Evolutionary conservation across 2,797 vertebrate genomes (phyloP), one percentile per base, ranked within the genome.

Genomic region (Protosalanx chinensis): DNA sequence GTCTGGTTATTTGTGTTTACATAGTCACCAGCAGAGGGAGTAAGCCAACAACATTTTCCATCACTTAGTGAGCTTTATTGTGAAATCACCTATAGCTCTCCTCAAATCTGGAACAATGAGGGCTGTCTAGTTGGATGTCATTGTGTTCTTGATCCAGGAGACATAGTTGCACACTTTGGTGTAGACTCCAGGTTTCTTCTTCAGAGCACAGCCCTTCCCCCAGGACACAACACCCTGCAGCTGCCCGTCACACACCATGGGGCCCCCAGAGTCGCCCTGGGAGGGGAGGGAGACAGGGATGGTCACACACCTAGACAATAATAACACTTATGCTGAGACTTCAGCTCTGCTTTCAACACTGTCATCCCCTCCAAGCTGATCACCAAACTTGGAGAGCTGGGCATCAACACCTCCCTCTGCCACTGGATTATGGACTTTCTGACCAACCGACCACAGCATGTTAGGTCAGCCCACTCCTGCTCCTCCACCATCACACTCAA

Each of bases 221-320:
- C 95, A 95, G 0, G 95, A 96, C 4, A 95, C 93, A n/a, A 94
- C 84, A 23, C 95, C 95, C 46, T 97, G 94, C 29, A 96, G 90
- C 67, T 85, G 2, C 5, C 91, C 87, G 0, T 91, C 82, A 74
- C 95, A 96, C 67, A 93, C 86, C 69, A 95, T 79, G 1, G 94
- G 95, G 3, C 93, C 93, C 0, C 95, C 94, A 0, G 94, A 96
- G 87, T 95, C 93, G 5, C 89, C 92, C 94, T 96, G 78, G 67
- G 41, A 64, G 80, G 13, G 64, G 10, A 5, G 16, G 33, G 37
- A n/a, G 30, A 30, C 7, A 29, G 3, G 3, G 29, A 67, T 32
- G 16, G 30, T 8, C 16, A 5, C n/a, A 5, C 23, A 27, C 23
- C 23, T 1, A 27, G 23, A 27, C 1, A 27, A 1, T 27, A 27